Evolutionary conservation across 2,888 invertebrate genomes (phyloP), one percentile per base, ranked within the genome.

Genomic region (Hyalella azteca): DNA sequence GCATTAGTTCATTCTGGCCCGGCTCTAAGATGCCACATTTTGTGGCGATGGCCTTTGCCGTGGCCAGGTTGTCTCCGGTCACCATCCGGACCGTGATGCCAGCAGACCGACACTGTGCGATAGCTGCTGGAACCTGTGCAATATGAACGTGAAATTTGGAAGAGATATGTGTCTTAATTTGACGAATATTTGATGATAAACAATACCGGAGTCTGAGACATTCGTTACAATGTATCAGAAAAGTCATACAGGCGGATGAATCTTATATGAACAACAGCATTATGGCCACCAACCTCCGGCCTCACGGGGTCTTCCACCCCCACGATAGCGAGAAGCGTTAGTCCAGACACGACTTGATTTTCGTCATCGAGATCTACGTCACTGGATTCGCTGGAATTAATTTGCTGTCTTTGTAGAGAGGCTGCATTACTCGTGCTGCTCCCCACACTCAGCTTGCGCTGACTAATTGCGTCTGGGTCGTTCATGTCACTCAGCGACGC

Each of bases 41-140:
- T 86, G 94, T 90, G 45, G 99, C 98, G 87, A 99, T 99, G 81
- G 98, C 98, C 80, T 97, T 92, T 59, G 98, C 98, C 45, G 99
- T 99, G 90, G 98, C 98, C 85, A 99, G 93, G 89, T 99, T 99
- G 90, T 99, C 98, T 73, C 98, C 99, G 9, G 99, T 99, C 79
- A 99, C 98, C 98, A 99, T 99, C 81, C 98, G 92, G 32, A 99
- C 99, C 11, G 97, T 97, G 87, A 99, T 98, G 85, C 99, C 99
- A 50, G 99, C 96, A 86, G 94, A 93, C 90, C 98, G 97, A 89
- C 99, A 99, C 88, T 93, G 95, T 82, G 92, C 91, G 86, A 99
- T 99, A 48, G 99, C 98, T 86, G 96, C 97, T 29, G 96, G 96
- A 82, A 93, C 91, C 82, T 82, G 60, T 29, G 3, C 26, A 36